These are phyloP conservation scores for Belgica antarctica DNA, from an alignment of 2,888 invertebrate species.

Conservation along the genomic window DNA sequence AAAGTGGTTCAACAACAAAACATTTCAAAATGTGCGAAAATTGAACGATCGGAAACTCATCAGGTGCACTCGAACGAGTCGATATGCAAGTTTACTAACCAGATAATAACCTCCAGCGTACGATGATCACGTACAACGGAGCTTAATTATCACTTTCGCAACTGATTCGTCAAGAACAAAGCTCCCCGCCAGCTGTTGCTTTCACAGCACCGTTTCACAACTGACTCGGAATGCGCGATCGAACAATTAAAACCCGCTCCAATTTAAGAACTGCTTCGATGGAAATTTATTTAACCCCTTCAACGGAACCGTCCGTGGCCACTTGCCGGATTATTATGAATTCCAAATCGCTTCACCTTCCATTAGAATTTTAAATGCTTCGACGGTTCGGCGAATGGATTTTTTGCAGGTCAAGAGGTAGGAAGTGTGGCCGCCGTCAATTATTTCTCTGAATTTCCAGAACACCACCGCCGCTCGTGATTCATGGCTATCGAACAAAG, in stretches of 20 bases:
- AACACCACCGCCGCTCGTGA: no score
- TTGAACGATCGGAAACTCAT: no score
- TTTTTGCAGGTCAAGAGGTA: not conserved
- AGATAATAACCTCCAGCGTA: no score
- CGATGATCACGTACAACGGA: no score
- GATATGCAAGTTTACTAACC: not conserved
- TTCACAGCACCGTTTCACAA: not conserved
- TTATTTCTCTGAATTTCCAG: not conserved
- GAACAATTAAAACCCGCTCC: not conserved
- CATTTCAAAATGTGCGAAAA: no score
- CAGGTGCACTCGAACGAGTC: not conserved
- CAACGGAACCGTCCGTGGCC: not conserved
- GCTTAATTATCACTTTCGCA: not conserved
- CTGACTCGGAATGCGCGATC: not conserved
- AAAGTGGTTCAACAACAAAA: not conserved
- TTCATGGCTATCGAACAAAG: no score
- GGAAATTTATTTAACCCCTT: slow-evolving; percentile 8
- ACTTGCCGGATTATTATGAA: slow-evolving; percentile 2
- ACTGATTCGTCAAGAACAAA: not conserved
- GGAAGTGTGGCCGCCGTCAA: not conserved
- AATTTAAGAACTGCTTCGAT: not conserved
- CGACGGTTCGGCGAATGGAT: not conserved
- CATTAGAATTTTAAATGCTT: slow-evolving; percentile 22
- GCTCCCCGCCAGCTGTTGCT: not conserved
- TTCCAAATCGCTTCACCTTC: slow-evolving; percentile 1